These are phyloP conservation scores for Meleagris gallopavo DNA, from an alignment of 2,113 vertebrate genomes.

Conservation along the genomic window DNA sequence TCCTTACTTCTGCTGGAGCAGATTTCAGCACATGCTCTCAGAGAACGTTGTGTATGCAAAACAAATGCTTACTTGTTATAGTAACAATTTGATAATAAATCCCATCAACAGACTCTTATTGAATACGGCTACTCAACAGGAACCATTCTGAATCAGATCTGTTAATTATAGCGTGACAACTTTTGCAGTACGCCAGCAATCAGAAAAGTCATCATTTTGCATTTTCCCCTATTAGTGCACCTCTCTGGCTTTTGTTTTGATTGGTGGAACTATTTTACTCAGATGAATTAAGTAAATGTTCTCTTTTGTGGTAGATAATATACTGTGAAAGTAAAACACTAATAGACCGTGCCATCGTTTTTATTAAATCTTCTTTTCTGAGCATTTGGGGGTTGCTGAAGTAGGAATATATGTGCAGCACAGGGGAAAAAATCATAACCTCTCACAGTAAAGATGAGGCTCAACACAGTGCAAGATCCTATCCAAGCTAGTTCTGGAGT, in stretches of 20 bases:
- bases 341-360: neutral
- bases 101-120: neutral
- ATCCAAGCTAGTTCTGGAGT: neutral
- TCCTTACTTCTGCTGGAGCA: neutral
- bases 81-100: neutral
- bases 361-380: neutral
- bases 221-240: neutral
- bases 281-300: slow-evolving; percentile 6
- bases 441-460: neutral
- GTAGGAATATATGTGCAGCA: neutral
- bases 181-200: neutral
- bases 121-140: neutral
- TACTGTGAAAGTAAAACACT: neutral
- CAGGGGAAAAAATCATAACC: neutral
- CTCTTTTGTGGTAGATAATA: neutral
- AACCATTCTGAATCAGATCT: slow-evolving; percentile 19
- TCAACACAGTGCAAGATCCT: neutral
- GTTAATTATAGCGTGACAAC: neutral
- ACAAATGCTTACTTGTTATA: neutral
- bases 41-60: neutral
- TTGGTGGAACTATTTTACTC: neutral
- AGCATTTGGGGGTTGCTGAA: neutral
- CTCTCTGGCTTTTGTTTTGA: neutral
- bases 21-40: fast-evolving
- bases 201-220: neutral